Percentiles rank a stretch among this genome's conserved stretches.
Conservation (phyloP, 2,888 invertebrate genomes). For the Tenthredo distinguenda region DNA sequence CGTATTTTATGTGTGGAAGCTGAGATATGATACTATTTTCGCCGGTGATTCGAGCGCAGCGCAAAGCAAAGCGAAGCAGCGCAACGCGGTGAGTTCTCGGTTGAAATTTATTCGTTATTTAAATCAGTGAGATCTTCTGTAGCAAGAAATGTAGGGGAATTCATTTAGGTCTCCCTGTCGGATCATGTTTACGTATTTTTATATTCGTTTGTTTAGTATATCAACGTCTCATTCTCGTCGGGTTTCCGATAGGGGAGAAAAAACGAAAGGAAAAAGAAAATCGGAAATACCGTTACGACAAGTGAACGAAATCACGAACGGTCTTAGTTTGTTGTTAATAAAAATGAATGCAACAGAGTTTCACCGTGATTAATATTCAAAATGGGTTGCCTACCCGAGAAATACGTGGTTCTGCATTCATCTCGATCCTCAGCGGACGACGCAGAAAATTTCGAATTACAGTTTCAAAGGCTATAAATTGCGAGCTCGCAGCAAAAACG, state of each 20-base stretch:
- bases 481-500: conserved; percentile 35
- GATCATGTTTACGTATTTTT: conserved; percentile 45
- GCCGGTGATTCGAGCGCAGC: neutral
- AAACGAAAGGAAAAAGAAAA: neutral
- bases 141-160: conserved; percentile 23
- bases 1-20: neutral
- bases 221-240: neutral
- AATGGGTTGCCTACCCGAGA: conserved; percentile 19
- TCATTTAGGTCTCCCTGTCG: neutral
- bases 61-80: neutral
- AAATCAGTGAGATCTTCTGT: conserved; percentile 12
- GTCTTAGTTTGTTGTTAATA: conserved; percentile 9
- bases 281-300: neutral
- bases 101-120: conserved; percentile 38
- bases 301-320: neutral
- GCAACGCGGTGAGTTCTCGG: neutral
- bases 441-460: conserved; percentile 35
- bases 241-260: neutral
- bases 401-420: conserved; percentile 45
- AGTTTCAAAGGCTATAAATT: conserved; percentile 34
- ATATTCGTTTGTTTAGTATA: conserved; percentile 16
- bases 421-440: conserved; percentile 11
- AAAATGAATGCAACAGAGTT: neutral
- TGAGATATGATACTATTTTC: conserved; percentile 29
- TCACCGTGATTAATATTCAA: conserved; percentile 28